Conservation (phyloP, 30 jellyfish, hydroid and myxozoan species). For the Sanderia malayensis region DNA sequence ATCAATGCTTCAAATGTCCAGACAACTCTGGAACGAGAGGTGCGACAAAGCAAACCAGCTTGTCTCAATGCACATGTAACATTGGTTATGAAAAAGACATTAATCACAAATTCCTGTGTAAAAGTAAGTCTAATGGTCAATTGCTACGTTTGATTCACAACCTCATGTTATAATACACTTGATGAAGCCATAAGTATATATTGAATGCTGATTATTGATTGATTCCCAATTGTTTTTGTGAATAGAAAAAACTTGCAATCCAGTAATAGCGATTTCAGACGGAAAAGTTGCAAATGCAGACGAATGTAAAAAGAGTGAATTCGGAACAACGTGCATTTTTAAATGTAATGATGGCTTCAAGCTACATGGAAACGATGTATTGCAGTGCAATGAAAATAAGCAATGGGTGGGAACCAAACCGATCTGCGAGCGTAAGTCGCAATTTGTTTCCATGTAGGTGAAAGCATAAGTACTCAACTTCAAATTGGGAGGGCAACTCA, state of each 20-base stretch:
- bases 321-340: constrained; percentile 52
- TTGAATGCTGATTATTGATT: too few species aligned
- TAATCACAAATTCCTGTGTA: constrained; percentile 13
- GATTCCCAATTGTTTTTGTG: too few species aligned
- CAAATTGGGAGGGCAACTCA: too few species aligned
- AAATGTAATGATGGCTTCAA: constrained; percentile 49
- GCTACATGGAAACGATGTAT: constrained; percentile 25
- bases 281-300: constrained; percentile 32
- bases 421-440: constrained; percentile 58
- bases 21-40: constrained; percentile 61
- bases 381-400: constrained; percentile 21
- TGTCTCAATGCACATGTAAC: constrained; percentile 55
- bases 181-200: too few species aligned
- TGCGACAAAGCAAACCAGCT: constrained; percentile 6
- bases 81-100: constrained; percentile 61
- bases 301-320: constrained; percentile 42
- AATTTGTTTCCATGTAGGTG: too few species aligned
- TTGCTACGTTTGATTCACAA: too few species aligned
- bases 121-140: constrained; percentile 45
- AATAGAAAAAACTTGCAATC: constrained; percentile 47
- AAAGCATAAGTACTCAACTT: too few species aligned
- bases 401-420: constrained; percentile 49
- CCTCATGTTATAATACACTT: too few species aligned
- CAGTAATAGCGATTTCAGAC: constrained; percentile 1
- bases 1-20: constrained; percentile 71